Conservation (phyloP, 2,888 invertebrate species). For the Lasioglossum oenotherae region DNA sequence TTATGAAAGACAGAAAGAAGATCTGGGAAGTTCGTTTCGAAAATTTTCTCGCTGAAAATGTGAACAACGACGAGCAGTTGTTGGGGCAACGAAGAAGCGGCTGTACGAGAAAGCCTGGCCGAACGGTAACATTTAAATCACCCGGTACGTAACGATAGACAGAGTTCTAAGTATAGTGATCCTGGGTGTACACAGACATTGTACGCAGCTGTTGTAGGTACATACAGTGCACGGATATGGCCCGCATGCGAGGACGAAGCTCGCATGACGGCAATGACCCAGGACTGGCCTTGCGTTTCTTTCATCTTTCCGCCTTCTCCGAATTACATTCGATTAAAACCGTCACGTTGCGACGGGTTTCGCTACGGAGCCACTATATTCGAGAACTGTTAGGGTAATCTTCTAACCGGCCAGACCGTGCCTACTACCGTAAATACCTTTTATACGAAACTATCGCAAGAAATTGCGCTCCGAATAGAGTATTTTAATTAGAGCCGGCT, state of each 20-base stretch:
- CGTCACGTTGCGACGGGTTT: constrained; percentile 56
- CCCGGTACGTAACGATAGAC: constrained; percentile 61
- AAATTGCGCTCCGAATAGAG: constrained; percentile 5
- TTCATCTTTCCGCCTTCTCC: constrained; percentile 79
- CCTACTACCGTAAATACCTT: constrained; percentile 32
- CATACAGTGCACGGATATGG: constrained; percentile 28
- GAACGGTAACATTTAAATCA: constrained; percentile 25
- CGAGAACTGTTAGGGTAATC: constrained; percentile 38
- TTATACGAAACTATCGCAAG: constrained; percentile 16
- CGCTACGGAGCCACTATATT: constrained; percentile 36
- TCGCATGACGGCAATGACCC: constrained; percentile 81
- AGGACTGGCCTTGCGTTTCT: constrained; percentile 80
- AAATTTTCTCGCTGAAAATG: no score
- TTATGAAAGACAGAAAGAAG: no score
- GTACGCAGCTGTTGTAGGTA: constrained; percentile 35
- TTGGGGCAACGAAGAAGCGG: neutral
- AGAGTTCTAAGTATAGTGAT: constrained; percentile 63
- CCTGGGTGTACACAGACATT: constrained; percentile 17
- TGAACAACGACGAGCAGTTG: no score
- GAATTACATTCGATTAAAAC: constrained; percentile 74
- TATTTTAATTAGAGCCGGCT: constrained; percentile 32
- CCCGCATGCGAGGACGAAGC: constrained; percentile 53
- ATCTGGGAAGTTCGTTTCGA: no score
- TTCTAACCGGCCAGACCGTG: neutral
- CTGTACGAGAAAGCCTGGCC: neutral